These are phyloP conservation scores for Xanthorhoe designata DNA, from an alignment of 2,888 invertebrate species.

Conservation along the genomic window DNA sequence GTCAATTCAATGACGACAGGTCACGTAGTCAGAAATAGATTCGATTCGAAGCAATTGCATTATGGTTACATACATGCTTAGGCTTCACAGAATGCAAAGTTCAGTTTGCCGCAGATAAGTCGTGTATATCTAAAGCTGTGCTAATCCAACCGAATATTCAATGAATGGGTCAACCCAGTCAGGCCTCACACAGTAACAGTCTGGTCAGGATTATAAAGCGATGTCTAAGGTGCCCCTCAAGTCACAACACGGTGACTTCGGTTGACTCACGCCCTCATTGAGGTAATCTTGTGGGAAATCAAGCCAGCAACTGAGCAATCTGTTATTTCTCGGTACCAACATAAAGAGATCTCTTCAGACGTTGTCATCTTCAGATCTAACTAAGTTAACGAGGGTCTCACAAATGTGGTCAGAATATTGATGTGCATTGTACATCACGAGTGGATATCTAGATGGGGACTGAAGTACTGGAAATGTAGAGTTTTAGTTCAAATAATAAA, in stretches of 20 bases:
- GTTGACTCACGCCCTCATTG: conserved; percentile 73
- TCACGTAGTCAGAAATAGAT: not conserved
- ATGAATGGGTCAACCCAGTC: not conserved
- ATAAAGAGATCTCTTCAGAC: conserved; percentile 49
- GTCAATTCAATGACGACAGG: too few relatives aligned
- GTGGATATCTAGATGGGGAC: conserved; percentile 45
- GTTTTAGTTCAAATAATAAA: not conserved
- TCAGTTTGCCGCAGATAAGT: not conserved
- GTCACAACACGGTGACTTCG: conserved; percentile 50
- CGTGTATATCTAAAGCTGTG: not conserved
- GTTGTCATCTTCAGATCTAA: conserved; percentile 40
- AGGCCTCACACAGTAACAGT: conserved; percentile 8
- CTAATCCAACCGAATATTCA: not conserved
- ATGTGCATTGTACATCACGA: conserved; percentile 53
- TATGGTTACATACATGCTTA: too few relatives aligned
- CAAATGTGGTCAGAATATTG: conserved; percentile 54
- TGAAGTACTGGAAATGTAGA: conserved; percentile 14
- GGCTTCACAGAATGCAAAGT: not conserved
- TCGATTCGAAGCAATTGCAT: too few relatives aligned
- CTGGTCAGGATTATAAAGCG: conserved; percentile 20
- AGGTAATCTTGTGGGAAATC: conserved; percentile 79
- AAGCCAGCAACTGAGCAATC: conserved; percentile 69
- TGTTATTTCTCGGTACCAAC: conserved; percentile 65
- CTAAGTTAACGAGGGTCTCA: conserved; percentile 40
- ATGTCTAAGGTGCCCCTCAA: conserved; percentile 12